Conservation (phyloP, 2,888 invertebrate genomes). For the Acanthosoma haemorrhoidale region DNA sequence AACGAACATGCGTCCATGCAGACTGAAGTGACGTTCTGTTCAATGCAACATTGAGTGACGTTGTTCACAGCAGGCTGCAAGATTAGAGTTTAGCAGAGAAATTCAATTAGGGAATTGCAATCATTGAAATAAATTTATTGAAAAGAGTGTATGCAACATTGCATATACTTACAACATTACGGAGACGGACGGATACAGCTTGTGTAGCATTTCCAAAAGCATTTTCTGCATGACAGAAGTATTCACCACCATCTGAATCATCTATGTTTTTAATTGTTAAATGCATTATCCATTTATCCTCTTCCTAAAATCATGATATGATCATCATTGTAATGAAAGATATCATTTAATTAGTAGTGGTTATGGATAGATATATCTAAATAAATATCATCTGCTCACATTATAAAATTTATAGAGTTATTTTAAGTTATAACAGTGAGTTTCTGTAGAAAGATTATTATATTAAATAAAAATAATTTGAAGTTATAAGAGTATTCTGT, state of each 20-base stretch:
- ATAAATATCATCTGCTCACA: too few species aligned
- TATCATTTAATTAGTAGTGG: not conserved
- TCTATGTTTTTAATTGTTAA: constrained; percentile 66
- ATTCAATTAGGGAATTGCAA: too few species aligned
- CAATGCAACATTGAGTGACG: constrained; percentile 73
- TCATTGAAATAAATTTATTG: too few species aligned
- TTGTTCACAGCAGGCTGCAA: constrained; percentile 57
- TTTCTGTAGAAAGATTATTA: too few species aligned
- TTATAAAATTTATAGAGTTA: not conserved
- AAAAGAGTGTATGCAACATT: too few species aligned
- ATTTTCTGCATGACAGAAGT: constrained; percentile 80
- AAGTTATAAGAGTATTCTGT: too few species aligned
- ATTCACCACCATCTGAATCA: constrained; percentile 68
- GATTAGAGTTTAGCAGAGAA: too few species aligned
- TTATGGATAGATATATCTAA: too few species aligned
- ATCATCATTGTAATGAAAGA: not conserved
- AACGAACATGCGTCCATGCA: constrained; percentile 82
- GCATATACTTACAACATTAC: constrained; percentile 49
- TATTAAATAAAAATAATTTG: too few species aligned
- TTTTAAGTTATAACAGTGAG: not conserved
- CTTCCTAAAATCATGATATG: constrained; percentile 49
- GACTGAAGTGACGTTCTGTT: constrained; percentile 67
- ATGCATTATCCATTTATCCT: constrained; percentile 66
- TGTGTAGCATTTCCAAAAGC: constrained; percentile 67
- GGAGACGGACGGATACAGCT: constrained; percentile 66